A percentile compares a stretch with the other conserved stretches of the same genome.
Evolutionary conservation across 2,888 invertebrate species (phyloP).

Genomic region (Lydus trimaculatus): DNA sequence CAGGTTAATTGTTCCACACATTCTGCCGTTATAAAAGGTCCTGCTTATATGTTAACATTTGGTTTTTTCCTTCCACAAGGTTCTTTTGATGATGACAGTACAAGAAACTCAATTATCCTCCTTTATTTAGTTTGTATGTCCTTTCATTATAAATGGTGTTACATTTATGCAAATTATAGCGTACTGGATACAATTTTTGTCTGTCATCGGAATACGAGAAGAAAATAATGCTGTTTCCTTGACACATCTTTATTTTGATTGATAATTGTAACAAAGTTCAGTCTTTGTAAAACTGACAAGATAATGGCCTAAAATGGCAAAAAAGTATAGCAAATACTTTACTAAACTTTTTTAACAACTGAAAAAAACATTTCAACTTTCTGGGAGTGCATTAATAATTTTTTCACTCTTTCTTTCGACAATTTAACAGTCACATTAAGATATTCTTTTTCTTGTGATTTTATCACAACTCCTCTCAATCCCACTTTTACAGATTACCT

Average conservation of each 20-base stretch:
- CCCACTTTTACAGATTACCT: neutral
- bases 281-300: too few relatives aligned
- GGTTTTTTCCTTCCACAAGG: too few relatives aligned
- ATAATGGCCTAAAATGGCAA: neutral
- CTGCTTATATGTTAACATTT: too few relatives aligned
- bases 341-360: neutral
- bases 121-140: neutral
- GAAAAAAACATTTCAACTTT: neutral
- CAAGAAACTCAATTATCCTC: neutral
- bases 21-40: too few relatives aligned
- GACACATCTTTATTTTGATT: neutral
- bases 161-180: neutral
- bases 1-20: too few relatives aligned
- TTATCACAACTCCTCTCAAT: neutral
- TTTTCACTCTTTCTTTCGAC: neutral
- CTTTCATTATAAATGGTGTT: neutral
- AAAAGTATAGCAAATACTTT: neutral
- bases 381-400: too few relatives aligned
- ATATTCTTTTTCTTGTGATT: neutral
- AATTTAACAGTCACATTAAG: neutral
- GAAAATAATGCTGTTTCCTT: neutral
- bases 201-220: neutral
- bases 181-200: neutral
- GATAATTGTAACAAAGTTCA: neutral
- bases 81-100: neutral